These are phyloP conservation scores for Oreochromis tanganicae DNA, from an alignment of 2,113 vertebrate species.

Conservation along the genomic window DNA sequence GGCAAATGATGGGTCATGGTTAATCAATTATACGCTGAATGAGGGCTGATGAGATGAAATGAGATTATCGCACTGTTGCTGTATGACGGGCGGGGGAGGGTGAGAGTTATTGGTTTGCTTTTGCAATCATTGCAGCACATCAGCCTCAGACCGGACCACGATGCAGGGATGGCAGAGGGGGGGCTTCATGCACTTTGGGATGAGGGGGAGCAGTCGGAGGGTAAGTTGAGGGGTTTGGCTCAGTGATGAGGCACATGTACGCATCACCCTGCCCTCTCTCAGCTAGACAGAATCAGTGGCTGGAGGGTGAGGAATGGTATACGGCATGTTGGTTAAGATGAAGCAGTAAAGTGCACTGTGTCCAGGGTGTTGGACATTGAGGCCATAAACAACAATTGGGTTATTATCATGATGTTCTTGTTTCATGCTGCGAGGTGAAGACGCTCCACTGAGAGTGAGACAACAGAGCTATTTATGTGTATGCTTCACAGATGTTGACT, in stretches of 20 bases:
- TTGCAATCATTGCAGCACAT: constrained; percentile 70
- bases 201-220: constrained; percentile 4
- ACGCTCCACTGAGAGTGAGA: background rate
- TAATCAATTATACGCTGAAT: constrained; percentile 40
- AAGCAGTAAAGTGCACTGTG: constrained; percentile 1
- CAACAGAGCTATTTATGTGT: background rate
- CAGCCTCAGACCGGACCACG: constrained; percentile 57
- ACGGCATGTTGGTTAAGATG: constrained; percentile 38
- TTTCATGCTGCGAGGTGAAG: constrained; percentile 40
- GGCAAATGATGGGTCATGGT: constrained; percentile 44
- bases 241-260: background rate
- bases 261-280: constrained; percentile 38
- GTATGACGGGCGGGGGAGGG: background rate
- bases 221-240: constrained; percentile 32
- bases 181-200: constrained; percentile 61
- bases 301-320: constrained; percentile 53
- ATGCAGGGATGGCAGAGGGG: constrained; percentile 32
- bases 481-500: background rate
- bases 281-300: constrained; percentile 66
- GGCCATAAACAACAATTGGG: constrained; percentile 8
- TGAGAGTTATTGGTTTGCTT: constrained; percentile 55
- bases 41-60: constrained; percentile 44
- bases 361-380: background rate
- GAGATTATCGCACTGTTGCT: constrained; percentile 26
- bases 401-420: constrained; percentile 14